Evolutionary conservation across 2,113 vertebrate genomes (phyloP).

Genomic region (Edolisoma coerulescens): DNA sequence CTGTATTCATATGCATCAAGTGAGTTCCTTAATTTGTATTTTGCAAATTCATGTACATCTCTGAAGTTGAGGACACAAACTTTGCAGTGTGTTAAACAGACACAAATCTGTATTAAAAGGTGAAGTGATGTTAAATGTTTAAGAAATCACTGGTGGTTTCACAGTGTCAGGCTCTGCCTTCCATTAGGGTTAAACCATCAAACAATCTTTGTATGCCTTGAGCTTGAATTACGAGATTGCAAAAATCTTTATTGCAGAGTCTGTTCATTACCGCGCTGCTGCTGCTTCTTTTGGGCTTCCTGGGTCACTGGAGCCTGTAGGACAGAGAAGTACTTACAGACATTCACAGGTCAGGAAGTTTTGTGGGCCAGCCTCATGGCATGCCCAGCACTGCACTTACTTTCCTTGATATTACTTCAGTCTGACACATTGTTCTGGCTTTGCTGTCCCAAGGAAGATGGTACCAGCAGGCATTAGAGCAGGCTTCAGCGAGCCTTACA

Average conservation of each 20-base stretch:
- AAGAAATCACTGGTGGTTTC: constrained; percentile 62
- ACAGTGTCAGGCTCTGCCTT: constrained; percentile 8
- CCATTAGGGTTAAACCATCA: constrained; percentile 45
- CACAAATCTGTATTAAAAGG: background rate
- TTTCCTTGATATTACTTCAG: constrained; percentile 84
- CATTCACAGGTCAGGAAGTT: constrained; percentile 67
- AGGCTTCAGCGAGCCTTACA: constrained; percentile 87
- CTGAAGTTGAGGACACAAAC: constrained; percentile 4
- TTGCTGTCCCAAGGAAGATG: constrained; percentile 73
- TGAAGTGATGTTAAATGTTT: background rate
- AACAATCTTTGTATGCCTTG: constrained; percentile 39
- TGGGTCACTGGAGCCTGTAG: constrained; percentile 72
- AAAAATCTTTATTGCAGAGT: constrained; percentile 58
- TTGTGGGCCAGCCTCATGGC: constrained; percentile 46
- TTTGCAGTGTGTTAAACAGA: background rate
- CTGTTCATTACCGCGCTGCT: constrained; percentile 43
- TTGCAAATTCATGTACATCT: background rate
- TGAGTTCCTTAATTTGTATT: background rate
- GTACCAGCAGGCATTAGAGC: constrained; percentile 83
- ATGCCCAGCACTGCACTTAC: constrained; percentile 65
- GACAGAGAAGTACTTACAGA: constrained; percentile 72
- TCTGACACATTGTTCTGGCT: constrained; percentile 88
- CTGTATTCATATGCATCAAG: background rate
- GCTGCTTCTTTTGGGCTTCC: constrained; percentile 51
- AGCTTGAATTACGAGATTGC: constrained; percentile 56